Evolutionary conservation across 1,140 invertebrate species (phyloP), one percentile per base, ranked within the genome.

Genomic region (Chelonus insularis): DNA sequence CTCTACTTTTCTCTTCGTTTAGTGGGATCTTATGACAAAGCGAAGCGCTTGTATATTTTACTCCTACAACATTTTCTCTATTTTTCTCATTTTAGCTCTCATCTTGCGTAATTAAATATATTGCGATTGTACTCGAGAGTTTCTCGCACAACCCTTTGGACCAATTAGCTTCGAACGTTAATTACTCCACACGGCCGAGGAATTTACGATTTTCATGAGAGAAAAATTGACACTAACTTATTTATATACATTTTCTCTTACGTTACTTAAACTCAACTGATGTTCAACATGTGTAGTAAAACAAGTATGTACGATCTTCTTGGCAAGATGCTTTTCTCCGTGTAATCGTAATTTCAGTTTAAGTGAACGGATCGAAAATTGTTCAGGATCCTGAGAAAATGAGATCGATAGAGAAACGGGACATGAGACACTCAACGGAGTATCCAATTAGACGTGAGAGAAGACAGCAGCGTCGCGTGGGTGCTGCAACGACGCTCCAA

Each of bases 401-500:
- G 43, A 57, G 39, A 55, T 56, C 43, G 57, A 64, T 34, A 41
- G 20, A 60, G 51, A 52, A 58, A 47, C 12, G 32, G 34, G 56
- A 63, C 39, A 41, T 12, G 29, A 41, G 36, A 25, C 32, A 63
- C 56, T 48, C 32, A 45, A 57, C 59, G 20, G 63, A 64, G 63
- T 65, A 62, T 65, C 63, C 63, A 65, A 65, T 72, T 72, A 71
- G 70, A 67, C 29, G 34, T n/a, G 61, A 61, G 62, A 60, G 67
- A 71, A 57, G 63, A 57, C 43, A 54, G 51, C 50, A 66, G 60
- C 50, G 61, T 64, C 55, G 69, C 69, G 69, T 64, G 65, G 68
- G 65, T 65, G 68, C 47, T 21, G 57, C 16, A 4, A 12, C 12
- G 43, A 54, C 54, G 16, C 41, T 47, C 54, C 60, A 68, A 66